phyloP scores from a whole-genome alignment of 1,140 invertebrate species.

The Solenopsis invicta region DNA sequence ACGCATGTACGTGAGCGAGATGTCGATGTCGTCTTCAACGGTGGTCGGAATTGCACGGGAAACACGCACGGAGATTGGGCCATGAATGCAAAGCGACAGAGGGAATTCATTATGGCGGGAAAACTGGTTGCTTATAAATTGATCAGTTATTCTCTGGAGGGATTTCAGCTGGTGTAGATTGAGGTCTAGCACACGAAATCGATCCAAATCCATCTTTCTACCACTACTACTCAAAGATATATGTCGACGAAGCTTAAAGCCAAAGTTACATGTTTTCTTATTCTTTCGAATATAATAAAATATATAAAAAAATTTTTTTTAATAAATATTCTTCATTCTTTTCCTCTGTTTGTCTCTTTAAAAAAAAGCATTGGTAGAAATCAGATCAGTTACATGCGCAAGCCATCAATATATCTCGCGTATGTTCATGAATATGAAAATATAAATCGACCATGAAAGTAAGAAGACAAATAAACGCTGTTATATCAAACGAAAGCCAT shows the following conservation, averaged over 20 bases:
- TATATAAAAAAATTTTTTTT: neutral
- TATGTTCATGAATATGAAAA: constrained; percentile 33
- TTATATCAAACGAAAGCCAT: constrained; percentile 68
- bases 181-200: neutral
- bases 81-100: constrained; percentile 59
- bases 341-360: neutral
- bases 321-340: neutral
- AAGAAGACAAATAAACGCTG: constrained; percentile 58
- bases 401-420: neutral
- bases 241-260: constrained; percentile 4
- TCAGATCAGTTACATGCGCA: constrained; percentile 19
- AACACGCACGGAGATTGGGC: constrained; percentile 57
- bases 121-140: constrained; percentile 63
- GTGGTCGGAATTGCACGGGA: constrained; percentile 27
- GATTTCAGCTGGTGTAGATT: neutral
- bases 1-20: constrained; percentile 69
- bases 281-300: neutral
- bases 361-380: neutral
- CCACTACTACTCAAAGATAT: neutral
- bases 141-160: constrained; percentile 47
- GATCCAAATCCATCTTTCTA: neutral
- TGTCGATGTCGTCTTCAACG: constrained; percentile 66
- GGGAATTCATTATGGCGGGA: constrained; percentile 54
- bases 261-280: neutral
- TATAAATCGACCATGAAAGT: constrained; percentile 13